These are phyloP conservation scores for Teleopsis dalmanni DNA, from an alignment of 1,140 invertebrate genomes.

Conservation along the genomic window DNA sequence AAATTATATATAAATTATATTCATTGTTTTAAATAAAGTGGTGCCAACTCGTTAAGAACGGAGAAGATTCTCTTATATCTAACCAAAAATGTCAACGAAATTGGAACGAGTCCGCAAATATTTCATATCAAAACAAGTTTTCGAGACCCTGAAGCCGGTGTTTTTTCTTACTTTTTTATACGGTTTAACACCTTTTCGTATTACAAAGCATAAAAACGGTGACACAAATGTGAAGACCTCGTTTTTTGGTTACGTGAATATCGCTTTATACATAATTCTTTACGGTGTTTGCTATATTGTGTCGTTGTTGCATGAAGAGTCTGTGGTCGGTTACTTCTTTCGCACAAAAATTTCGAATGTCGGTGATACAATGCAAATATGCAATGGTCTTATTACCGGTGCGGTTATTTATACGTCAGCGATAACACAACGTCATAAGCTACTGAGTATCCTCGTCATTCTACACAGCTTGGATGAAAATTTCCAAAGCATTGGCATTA, in stretches of 20 bases:
- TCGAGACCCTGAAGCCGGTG: conserved; percentile 27
- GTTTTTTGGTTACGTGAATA: conserved; percentile 30
- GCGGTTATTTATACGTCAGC: conserved; percentile 22
- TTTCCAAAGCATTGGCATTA: conserved; percentile 24
- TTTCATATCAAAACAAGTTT: conserved; percentile 10
- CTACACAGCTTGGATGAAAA: conserved; percentile 25
- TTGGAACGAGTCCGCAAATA: conserved; percentile 1
- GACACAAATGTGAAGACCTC: conserved; percentile 12
- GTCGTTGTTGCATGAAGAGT: conserved; percentile 27
- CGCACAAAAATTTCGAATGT: conserved; percentile 32
- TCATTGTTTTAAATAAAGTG: no score
- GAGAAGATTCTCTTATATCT: background rate
- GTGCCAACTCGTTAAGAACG: no score
- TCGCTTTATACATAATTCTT: conserved; percentile 26
- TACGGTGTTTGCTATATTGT: conserved; percentile 31
- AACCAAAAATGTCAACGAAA: background rate
- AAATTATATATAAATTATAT: no score
- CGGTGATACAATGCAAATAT: conserved; percentile 36
- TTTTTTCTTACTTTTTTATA: conserved; percentile 31
- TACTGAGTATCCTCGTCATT: conserved; percentile 24
- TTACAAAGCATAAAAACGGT: conserved; percentile 14
- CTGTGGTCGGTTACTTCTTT: conserved; percentile 39
- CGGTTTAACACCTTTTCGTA: conserved; percentile 31
- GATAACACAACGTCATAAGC: conserved; percentile 5
- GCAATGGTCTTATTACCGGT: conserved; percentile 26